These are phyloP conservation scores for Coenobita brevimanus DNA, from an alignment of 1,140 invertebrate species.

Conservation along the genomic window DNA sequence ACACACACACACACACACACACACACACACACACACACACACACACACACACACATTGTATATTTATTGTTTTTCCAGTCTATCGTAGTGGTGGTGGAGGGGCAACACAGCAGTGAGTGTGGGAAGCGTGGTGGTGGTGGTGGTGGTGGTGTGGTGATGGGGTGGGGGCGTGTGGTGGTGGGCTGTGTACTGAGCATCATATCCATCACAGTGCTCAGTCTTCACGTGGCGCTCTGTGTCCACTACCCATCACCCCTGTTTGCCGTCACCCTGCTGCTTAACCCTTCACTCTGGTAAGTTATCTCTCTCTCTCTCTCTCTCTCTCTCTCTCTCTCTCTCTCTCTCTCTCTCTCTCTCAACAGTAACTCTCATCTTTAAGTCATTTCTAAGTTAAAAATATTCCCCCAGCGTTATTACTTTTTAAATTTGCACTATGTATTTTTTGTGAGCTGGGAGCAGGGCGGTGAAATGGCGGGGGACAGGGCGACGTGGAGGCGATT, in stretches of 20 bases:
- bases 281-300: conserved; percentile 62
- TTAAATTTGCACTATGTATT: too few species aligned
- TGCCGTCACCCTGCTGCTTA: conserved; percentile 63
- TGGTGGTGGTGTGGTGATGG: background rate
- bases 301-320: background rate
- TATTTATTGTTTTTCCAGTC: too few species aligned
- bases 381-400: too few species aligned
- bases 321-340: conserved; percentile 3
- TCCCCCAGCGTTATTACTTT: too few species aligned
- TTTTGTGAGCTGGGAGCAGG: too few species aligned
- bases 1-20: background rate
- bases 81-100: conserved; percentile 10
- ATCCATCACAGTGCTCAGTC: conserved; percentile 49
- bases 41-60: background rate
- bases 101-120: background rate
- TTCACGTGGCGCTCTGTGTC: conserved; percentile 57
- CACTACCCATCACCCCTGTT: conserved; percentile 61
- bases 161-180: background rate
- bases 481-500: too few species aligned
- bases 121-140: background rate
- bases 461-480: too few species aligned
- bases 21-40: background rate
- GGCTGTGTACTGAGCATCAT: conserved; percentile 37
- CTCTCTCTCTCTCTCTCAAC: background rate
- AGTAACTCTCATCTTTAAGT: background rate